Percentiles rank a stretch among this genome's conserved stretches.
phyloP scores from a whole-genome alignment of 2,888 invertebrate species.

The Dryobota labecula region DNA sequence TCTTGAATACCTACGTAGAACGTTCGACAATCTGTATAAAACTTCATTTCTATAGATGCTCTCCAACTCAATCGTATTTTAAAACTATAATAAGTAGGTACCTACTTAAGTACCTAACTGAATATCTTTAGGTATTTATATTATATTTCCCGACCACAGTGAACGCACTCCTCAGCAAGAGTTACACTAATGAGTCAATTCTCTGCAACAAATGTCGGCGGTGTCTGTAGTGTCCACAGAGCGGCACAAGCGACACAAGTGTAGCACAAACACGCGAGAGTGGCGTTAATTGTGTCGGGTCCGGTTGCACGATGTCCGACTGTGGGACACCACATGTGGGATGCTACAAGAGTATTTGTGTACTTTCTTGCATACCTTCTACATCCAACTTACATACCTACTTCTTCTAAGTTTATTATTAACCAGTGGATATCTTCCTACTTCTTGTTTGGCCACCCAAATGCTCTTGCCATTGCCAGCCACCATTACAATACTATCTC shows the following conservation, averaged over 20 bases:
- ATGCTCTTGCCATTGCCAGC: not conserved
- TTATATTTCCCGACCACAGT: not conserved
- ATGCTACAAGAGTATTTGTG: not conserved
- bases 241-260: conserved; percentile 59
- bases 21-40: not conserved
- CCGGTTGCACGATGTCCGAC: conserved; percentile 53
- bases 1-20: not conserved
- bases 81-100: not conserved
- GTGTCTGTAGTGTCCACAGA: conserved; percentile 16
- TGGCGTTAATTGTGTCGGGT: conserved; percentile 69
- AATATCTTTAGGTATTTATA: not conserved
- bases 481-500: no score
- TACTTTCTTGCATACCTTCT: not conserved
- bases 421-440: not conserved
- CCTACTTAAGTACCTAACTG: not conserved
- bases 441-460: not conserved
- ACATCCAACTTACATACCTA: no score
- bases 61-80: not conserved
- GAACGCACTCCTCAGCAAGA: not conserved
- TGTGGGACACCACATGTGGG: conserved; percentile 58
- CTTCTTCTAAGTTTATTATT: not conserved
- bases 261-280: conserved; percentile 61
- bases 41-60: not conserved
- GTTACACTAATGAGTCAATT: conserved; percentile 52
- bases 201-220: conserved; percentile 42